phyloP scores from a whole-genome alignment of 2,888 invertebrate genomes.

The Cheilosia soror region DNA sequence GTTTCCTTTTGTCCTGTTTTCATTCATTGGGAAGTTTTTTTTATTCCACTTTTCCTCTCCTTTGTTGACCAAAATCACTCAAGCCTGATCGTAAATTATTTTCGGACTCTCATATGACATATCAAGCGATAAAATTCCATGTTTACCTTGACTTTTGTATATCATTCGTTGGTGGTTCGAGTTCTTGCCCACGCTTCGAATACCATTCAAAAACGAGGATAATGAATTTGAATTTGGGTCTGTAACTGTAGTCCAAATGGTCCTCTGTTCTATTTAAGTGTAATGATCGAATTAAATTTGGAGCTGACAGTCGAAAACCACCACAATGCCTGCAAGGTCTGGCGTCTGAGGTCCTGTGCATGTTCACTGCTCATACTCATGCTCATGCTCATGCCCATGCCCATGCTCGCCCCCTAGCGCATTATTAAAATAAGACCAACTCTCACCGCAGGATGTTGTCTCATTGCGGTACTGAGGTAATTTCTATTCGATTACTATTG shows the following conservation, averaged over 20 bases:
- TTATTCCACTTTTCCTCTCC: not conserved
- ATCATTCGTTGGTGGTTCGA: slow-evolving; percentile 2
- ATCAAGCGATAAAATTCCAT: slow-evolving; percentile 59
- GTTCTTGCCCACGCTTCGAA: slow-evolving; percentile 67
- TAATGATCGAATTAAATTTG: slow-evolving; percentile 65
- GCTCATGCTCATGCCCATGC: slow-evolving; percentile 26
- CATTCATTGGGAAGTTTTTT: slow-evolving; percentile 49
- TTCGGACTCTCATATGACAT: slow-evolving; percentile 66
- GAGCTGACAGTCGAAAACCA: slow-evolving; percentile 58
- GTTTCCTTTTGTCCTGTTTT: slow-evolving; percentile 46
- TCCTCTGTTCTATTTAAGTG: slow-evolving; percentile 36
- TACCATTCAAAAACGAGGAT: slow-evolving; percentile 26
- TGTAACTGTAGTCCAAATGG: slow-evolving; percentile 28
- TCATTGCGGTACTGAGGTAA: slow-evolving; percentile 49
- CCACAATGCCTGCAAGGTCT: slow-evolving; percentile 54
- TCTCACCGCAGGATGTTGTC: slow-evolving; percentile 65
- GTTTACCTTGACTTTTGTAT: slow-evolving; percentile 56
- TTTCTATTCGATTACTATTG: slow-evolving; percentile 69
- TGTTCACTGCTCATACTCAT: slow-evolving; percentile 15
- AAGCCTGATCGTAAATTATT: slow-evolving; percentile 68
- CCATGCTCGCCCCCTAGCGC: slow-evolving; percentile 43
- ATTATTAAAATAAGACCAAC: slow-evolving; percentile 44
- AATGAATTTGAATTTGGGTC: slow-evolving; percentile 28
- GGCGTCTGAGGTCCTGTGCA: not conserved
- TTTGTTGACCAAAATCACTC: slow-evolving; percentile 65